phyloP scores from a whole-genome alignment of 1,140 invertebrate genomes.

The Diploscapter pachys region DNA sequence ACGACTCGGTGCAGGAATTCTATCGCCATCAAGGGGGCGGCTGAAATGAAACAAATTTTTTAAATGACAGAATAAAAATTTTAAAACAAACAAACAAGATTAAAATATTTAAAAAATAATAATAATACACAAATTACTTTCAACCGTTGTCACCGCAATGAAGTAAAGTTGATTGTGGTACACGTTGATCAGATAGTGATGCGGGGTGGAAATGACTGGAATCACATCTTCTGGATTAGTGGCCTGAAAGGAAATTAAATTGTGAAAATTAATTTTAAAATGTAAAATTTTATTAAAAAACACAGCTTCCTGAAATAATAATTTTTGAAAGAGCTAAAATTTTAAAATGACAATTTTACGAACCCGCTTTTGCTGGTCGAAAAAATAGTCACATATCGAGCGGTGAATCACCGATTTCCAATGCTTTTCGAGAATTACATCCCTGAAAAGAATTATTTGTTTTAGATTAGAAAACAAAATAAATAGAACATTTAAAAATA shows the following conservation, averaged over 20 bases:
- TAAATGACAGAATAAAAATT: background rate
- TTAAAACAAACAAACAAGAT: background rate
- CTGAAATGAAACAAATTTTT: conserved; percentile 63
- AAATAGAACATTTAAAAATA: conserved; percentile 29
- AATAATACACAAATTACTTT: conserved; percentile 69
- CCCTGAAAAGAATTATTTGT: conserved; percentile 68
- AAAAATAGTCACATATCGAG: conserved; percentile 98
- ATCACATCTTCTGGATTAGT: conserved; percentile 79
- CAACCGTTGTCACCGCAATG: conserved; percentile 90
- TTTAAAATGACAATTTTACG: background rate
- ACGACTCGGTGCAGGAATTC: conserved; percentile 96
- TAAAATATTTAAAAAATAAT: no score
- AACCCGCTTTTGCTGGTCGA: conserved; percentile 84
- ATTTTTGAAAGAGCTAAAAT: background rate
- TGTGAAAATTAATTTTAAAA: background rate
- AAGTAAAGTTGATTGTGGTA: conserved; percentile 87
- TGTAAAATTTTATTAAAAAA: background rate
- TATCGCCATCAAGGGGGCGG: conserved; percentile 93
- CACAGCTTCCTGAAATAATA: background rate
- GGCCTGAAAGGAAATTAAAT: conserved; percentile 5
- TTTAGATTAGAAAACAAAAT: no score
- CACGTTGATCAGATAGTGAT: conserved; percentile 94
- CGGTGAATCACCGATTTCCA: conserved; percentile 96
- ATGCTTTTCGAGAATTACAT: conserved; percentile 99
- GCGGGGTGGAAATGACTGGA: conserved; percentile 91